These are phyloP conservation scores for Limosa lapponica DNA, from an alignment of 2,797 vertebrate genomes.

Conservation along the genomic window DNA sequence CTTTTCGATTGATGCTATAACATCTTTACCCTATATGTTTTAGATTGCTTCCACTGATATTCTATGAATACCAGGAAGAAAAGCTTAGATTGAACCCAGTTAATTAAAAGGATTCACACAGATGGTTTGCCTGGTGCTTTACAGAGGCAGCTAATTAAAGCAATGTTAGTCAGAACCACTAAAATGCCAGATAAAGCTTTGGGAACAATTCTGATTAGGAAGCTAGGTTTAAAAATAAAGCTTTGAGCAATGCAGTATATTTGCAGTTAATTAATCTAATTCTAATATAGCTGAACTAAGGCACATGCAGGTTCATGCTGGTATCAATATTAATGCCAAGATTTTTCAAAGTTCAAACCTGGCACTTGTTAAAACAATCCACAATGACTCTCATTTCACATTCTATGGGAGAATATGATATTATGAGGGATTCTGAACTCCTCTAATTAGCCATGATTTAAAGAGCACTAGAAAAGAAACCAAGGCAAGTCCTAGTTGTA, in stretches of 20 bases:
- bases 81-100: background rate
- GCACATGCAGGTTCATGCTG: background rate
- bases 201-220: background rate
- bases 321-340: background rate
- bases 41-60: background rate
- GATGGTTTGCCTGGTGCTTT: slow-evolving; percentile 40
- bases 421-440: background rate
- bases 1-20: background rate
- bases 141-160: slow-evolving; percentile 43
- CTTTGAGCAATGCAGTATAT: background rate
- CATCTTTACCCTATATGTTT: background rate
- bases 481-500: background rate
- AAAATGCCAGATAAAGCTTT: slow-evolving; percentile 46
- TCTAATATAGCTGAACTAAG: slow-evolving; percentile 2
- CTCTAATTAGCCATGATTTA: slow-evolving; percentile 26
- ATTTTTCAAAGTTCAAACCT: background rate
- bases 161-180: slow-evolving; percentile 35
- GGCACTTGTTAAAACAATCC: slow-evolving; percentile 26
- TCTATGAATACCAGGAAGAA: background rate
- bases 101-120: slow-evolving; percentile 61
- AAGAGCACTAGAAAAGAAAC: slow-evolving; percentile 10
- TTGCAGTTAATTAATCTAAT: slow-evolving; percentile 36
- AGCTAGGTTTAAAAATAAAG: slow-evolving; percentile 37
- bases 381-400: background rate
- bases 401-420: background rate